Base-by-base conservation (phyloP, 2,888 invertebrate species). In the Limnephilus rhombicus region DNA sequence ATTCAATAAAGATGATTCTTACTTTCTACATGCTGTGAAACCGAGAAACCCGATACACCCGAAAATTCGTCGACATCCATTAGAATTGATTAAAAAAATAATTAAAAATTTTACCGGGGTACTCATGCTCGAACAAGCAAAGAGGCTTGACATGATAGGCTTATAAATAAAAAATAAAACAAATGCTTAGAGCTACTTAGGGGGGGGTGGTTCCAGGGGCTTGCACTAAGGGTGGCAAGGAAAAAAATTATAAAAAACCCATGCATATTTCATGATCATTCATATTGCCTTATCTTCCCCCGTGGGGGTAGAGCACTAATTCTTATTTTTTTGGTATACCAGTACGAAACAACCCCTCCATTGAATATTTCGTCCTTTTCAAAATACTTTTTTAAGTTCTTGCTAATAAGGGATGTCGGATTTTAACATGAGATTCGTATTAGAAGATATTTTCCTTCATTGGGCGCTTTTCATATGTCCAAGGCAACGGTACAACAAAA, bases 211-310 rank as follows among this genome's bases (percentile, higher is more conserved):
- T 80, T 85, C n/a, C 85, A 85, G 89, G 49, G 34, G 85, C 13
- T 24, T 81, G 81, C 31, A 90, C 13, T 80, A 7, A 31, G 85
- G 89, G 89, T 89, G 49, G 89, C 45, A 85, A 88, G 82, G 88
- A 89, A 89, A 92, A 93, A 93, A 92, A 93, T 92, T 92, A 91
- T 92, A 90, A 92, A 93, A 93, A 93, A 93, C 91, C 92, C 92
- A 93, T 93, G 93, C 93, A 93, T 93, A 93, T 93, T 93, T 93
- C 93, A 93, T 93, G 92, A 93, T 93, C 91, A 91, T 93, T 93
- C 93, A 90, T 93, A 92, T 92, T 93, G 87, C 92, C 93, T 93
- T 93, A 93, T 93, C 92, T 93, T 87, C 80, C 91, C 86, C 68
- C 81, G 12, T 89, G 92, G 92, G 92, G 85, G 88, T 80, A 15